Evolutionary conservation across 1,140 invertebrate genomes (phyloP), one percentile per base, ranked within the genome.

Genomic region (Druon quercuslanigerum): DNA sequence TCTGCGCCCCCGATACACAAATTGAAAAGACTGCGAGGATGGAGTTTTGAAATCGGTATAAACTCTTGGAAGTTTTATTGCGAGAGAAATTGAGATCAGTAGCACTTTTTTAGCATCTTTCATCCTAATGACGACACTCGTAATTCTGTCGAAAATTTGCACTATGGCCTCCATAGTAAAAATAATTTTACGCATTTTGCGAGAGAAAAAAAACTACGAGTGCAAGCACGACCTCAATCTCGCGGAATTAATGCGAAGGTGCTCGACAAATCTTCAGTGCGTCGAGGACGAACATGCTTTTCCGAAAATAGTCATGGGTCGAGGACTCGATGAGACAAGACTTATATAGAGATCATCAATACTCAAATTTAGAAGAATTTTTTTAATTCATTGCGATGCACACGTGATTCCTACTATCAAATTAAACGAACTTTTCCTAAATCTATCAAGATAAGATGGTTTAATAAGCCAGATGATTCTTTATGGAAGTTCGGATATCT

Each of bases 271-370:
- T 66, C 57, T 66, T 66, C 40, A 20, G 57, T 66, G 57, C 57
- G 25, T 66, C 57, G 57, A 66, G 57, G 57, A 66, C 57, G 25
- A 66, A 40, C 33, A 40, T 33, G 57, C 57, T 66, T 66, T 66
- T 66, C 57, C 57, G 57, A 66, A 66, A 66, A 66, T 66, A 66
- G 57, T 66, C 57, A 66, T 66, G 57, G 57, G 57, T 66, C 57
- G 57, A 66, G 57, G 57, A 66, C 57, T 66, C 57, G 57, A 66
- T 66, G 57, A 66, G 25, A 66, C 57, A 13, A 66, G 25, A 66
- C 57, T 40, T 20, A 40, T 66, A 40, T 46, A 46, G 40, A 46
- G 33, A 66, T 66, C 33, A 66, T 66, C 20, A 33, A 66, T 33
- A 40, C 57, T 66, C 20, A 66, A 66, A 66, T 66, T 66, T 66